Evolutionary conservation across 2,888 invertebrate species (phyloP), one percentile per base, ranked within the genome.

Genomic region (Megamerina dolium): DNA sequence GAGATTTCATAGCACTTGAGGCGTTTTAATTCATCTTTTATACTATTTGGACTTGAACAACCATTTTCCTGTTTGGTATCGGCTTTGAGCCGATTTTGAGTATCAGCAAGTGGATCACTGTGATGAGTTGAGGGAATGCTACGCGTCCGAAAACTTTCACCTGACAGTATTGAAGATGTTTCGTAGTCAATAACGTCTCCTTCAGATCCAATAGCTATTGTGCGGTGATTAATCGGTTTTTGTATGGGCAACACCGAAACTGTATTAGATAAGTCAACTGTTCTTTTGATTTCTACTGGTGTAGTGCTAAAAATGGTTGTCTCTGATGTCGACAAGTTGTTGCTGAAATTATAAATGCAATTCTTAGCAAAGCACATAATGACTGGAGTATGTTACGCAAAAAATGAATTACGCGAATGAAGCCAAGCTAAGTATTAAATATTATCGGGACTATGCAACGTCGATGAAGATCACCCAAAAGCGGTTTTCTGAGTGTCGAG

Each of bases 21-120:
- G 33, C 68, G 67, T 46, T 72, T 71, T 3, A 71, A 53, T 47
- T 72, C 72, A 44, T 70, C 71, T 47, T 68, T 67, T 18, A 70
- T 49, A 4, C 51, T 53, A 47, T 60, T 67, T n/a, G 69, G 64
- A 48, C 55, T 52, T 30, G 51, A 49, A 31, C 50, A 44, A 37
- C 56, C 58, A 17, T 53, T 44, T 29, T 57, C 57, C 32, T 52
- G 52, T 17, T 58, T 55, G 13, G 54, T 52, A 43, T 61, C 62
- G 14, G 60, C 55, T 43, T 51, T 48, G 20, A 53, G 51, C 39
- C 41, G 39, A 23, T 45, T 38, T 43, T 46, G 45, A 10, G 31
- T 45, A 23, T 10, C 23, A 8, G 6, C 8, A 23, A 10, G 10
- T 23, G 8, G 23, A 23, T 23, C 8, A 38, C 56, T 51, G 45